A percentile compares a stretch with the other conserved stretches of the same genome.
Evolutionary conservation across 2,113 vertebrate species (phyloP).

Genomic region (Leptobrachium leishanense): DNA sequence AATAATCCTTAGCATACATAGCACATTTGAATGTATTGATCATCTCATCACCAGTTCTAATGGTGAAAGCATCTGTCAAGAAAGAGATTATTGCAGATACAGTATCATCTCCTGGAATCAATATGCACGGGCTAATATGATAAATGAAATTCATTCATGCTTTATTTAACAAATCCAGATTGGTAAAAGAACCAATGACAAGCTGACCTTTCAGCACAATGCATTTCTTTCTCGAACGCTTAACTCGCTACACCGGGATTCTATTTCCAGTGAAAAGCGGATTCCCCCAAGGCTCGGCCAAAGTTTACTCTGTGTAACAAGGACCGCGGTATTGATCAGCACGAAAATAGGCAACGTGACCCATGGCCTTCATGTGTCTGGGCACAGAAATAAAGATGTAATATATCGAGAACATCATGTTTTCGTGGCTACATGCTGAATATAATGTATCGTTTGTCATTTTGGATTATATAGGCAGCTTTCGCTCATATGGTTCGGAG

Average conservation of each 20-base stretch:
- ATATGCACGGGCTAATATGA: conserved; percentile 41
- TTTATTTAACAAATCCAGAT: conserved; percentile 37
- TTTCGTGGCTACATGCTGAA: no score
- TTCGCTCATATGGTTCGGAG: no score
- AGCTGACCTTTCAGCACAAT: conserved; percentile 36
- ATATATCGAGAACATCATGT: not conserved
- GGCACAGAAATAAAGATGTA: conserved; percentile 12
- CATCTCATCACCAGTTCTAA: conserved; percentile 1
- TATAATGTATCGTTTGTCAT: no score
- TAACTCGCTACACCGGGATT: conserved; percentile 5
- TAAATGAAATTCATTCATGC: conserved; percentile 44
- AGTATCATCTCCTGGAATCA: conserved; percentile 25
- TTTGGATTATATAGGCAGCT: no score
- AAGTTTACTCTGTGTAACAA: conserved; percentile 41
- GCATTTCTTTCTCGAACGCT: conserved; percentile 21
- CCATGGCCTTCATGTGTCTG: conserved; percentile 15
- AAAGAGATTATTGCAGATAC: conserved; percentile 24
- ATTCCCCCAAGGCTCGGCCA: conserved; percentile 26
- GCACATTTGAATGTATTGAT: conserved; percentile 40
- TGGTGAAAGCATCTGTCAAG: conserved; percentile 32
- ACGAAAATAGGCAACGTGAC: conserved; percentile 14
- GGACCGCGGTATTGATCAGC: conserved; percentile 29
- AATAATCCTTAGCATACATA: conserved; percentile 21
- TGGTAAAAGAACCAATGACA: conserved; percentile 39
- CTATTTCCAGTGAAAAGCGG: conserved; percentile 16